Conservation (phyloP, 2,797 vertebrate species). For the Microcaecilia unicolor region DNA sequence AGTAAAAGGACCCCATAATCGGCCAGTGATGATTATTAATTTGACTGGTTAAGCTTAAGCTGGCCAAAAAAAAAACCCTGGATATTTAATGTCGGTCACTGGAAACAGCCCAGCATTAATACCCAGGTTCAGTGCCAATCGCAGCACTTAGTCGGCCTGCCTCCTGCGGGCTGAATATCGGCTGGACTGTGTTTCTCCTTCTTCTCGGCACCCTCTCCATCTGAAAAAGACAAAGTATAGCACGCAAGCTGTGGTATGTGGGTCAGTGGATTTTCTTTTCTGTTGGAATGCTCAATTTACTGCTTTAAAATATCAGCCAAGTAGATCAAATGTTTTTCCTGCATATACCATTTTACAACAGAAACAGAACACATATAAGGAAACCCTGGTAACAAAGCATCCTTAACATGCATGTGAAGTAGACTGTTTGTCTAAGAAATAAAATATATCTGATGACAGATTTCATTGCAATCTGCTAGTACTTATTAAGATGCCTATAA, state of each 20-base stretch:
- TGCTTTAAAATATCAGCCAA: conserved; percentile 56
- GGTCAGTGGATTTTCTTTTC: conserved; percentile 47
- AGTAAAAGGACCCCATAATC: too few relatives aligned
- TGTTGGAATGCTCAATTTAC: conserved; percentile 52
- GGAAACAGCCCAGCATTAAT: too few relatives aligned
- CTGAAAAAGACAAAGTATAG: conserved; percentile 33
- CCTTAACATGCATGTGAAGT: conserved; percentile 79
- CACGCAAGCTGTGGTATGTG: conserved; percentile 39
- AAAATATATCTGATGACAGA: conserved; percentile 90
- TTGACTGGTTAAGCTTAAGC: too few relatives aligned
- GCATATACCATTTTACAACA: conserved; percentile 56
- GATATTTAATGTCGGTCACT: too few relatives aligned
- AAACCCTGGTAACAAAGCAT: conserved; percentile 74
- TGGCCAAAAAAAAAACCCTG: too few relatives aligned
- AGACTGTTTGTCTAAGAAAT: conserved; percentile 72
- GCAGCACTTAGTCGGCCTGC: too few relatives aligned
- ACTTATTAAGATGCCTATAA: conserved; percentile 94
- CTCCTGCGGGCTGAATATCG: too few relatives aligned
- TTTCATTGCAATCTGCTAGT: conserved; percentile 91
- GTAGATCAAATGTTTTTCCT: conserved; percentile 61
- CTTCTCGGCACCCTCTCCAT: conserved; percentile 37
- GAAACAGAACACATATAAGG: conserved; percentile 63
- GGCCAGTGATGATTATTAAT: too few relatives aligned
- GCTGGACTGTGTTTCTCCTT: conserved; percentile 56
- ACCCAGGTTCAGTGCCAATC: too few relatives aligned